phyloP scores from a whole-genome alignment of 2,113 vertebrate genomes.

The Mastomys natalensis region DNA sequence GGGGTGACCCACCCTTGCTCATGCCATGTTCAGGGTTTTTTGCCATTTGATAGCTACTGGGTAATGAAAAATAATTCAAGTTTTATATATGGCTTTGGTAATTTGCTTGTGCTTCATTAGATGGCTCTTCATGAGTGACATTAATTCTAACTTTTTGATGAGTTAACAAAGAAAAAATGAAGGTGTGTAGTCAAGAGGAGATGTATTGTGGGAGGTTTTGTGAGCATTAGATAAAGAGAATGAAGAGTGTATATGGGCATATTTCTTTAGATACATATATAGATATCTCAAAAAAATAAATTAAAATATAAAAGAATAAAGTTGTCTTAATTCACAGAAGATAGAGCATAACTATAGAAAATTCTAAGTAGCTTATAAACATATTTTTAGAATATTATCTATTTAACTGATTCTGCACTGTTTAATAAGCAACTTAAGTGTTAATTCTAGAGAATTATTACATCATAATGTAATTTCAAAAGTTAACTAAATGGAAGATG shows the following conservation, averaged over 20 bases:
- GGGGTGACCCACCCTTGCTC: no score
- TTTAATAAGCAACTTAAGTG: not conserved
- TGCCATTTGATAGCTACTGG: not conserved
- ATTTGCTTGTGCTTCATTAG: not conserved
- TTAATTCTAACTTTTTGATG: not conserved
- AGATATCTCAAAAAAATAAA: not conserved
- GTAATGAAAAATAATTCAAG: not conserved
- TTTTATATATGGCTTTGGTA: not conserved
- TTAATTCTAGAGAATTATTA: not conserved
- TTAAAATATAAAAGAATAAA: not conserved
- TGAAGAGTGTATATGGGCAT: not conserved
- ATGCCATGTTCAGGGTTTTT: not conserved
- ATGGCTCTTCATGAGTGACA: not conserved
- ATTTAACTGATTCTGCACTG: not conserved
- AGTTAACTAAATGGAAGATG: not conserved
- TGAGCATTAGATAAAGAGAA: not conserved
- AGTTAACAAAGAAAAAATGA: not conserved
- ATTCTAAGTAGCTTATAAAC: not conserved
- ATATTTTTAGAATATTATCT: not conserved
- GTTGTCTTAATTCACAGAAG: not conserved
- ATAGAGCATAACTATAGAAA: not conserved
- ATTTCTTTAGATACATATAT: not conserved
- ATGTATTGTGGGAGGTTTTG: no score
- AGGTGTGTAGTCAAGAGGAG: not conserved
- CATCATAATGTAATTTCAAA: not conserved